phyloP scores from a whole-genome alignment of 2,113 vertebrate species.

The Tenrec ecaudatus region DNA sequence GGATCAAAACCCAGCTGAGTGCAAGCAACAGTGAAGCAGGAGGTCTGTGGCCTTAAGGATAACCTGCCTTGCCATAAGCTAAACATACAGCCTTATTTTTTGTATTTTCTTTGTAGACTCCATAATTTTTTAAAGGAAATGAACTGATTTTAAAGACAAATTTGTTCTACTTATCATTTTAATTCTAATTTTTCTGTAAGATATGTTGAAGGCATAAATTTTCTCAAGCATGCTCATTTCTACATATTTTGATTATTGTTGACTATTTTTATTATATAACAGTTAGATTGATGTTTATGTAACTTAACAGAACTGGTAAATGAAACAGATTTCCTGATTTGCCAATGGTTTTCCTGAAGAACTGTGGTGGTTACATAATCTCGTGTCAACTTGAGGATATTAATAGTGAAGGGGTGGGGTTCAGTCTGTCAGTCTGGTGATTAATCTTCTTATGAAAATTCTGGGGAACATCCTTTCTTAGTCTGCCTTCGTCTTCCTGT shows the following conservation, averaged over 20 bases:
- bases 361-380: no score
- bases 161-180: constrained; percentile 95
- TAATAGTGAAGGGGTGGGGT: no score
- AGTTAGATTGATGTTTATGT: constrained; percentile 94
- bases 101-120: constrained; percentile 85
- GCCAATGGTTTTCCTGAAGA: constrained; percentile 84
- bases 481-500: no score
- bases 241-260: constrained; percentile 96
- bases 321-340: constrained; percentile 86
- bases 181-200: constrained; percentile 77
- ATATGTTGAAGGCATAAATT: constrained; percentile 89
- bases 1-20: constrained; percentile 97
- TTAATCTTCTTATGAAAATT: no score
- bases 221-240: constrained; percentile 93
- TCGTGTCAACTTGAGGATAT: no score
- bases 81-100: constrained; percentile 98
- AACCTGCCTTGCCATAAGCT: constrained; percentile 97
- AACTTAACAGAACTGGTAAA: constrained; percentile 87
- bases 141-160: constrained; percentile 89
- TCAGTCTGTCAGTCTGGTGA: no score
- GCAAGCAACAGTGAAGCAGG: constrained; percentile 98
- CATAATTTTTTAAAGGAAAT: constrained; percentile 89
- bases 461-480: no score
- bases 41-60: constrained; percentile 93
- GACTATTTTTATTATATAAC: constrained; percentile 94